Percentiles rank a stretch among this genome's conserved stretches.
These are phyloP conservation scores for Rallus crepitans DNA, from an alignment of 2,797 vertebrate species.

Conservation along the genomic window DNA sequence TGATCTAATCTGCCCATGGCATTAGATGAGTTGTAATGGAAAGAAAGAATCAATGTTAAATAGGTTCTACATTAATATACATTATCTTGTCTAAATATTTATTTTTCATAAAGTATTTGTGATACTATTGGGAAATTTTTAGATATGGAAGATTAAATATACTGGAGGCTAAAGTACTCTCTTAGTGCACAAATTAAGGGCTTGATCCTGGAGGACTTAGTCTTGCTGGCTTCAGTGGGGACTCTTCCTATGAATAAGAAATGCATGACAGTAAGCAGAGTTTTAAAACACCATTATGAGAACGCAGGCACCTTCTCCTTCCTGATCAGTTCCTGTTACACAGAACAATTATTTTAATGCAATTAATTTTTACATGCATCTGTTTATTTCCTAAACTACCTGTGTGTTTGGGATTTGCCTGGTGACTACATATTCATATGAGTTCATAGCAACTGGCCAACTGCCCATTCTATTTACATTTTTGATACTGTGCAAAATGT, in stretches of 20 bases:
- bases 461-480: slow-evolving; percentile 56
- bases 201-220: slow-evolving; percentile 7
- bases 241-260: neutral
- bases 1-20: slow-evolving; percentile 54
- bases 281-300: neutral
- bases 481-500: slow-evolving; percentile 42
- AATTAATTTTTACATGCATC: neutral
- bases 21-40: slow-evolving; percentile 50
- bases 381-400: slow-evolving; percentile 38
- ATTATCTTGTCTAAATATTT: slow-evolving; percentile 68
- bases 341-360: neutral
- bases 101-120: slow-evolving; percentile 56
- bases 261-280: neutral
- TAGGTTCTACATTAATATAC: slow-evolving; percentile 53
- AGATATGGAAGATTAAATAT: slow-evolving; percentile 32
- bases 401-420: slow-evolving; percentile 21
- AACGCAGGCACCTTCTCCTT: neutral
- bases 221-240: neutral
- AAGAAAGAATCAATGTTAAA: slow-evolving; percentile 66
- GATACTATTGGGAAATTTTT: slow-evolving; percentile 39
- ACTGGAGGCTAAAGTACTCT: neutral
- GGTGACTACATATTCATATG: neutral
- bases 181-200: slow-evolving; percentile 11
- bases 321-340: neutral
- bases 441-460: neutral